A percentile compares a stretch with the other conserved stretches of the same genome.
Conservation (phyloP, 2,797 vertebrate species). For the Danio choprae region DNA sequence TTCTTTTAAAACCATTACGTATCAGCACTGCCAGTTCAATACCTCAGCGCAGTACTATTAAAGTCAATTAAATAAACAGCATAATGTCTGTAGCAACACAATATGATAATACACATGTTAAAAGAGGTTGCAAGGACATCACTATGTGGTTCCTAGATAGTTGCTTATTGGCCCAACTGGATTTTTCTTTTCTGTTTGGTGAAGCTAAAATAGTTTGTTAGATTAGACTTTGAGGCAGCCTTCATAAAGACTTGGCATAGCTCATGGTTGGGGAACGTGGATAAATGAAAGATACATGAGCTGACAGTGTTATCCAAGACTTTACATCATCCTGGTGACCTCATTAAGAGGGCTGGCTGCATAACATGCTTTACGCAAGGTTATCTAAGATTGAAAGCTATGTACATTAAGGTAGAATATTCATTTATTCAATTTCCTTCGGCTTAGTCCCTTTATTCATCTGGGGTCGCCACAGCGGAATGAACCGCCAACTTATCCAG, state of each 20-base stretch:
- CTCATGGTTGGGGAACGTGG: background rate
- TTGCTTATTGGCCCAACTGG: background rate
- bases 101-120: background rate
- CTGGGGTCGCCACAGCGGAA: too few species aligned
- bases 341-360: background rate
- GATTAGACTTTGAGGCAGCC: background rate
- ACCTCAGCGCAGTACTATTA: background rate
- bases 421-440: too few species aligned
- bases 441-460: too few species aligned
- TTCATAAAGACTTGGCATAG: background rate
- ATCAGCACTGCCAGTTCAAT: background rate
- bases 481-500: too few species aligned
- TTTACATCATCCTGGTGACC: background rate
- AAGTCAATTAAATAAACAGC: background rate
- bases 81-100: background rate
- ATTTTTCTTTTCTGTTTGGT: background rate
- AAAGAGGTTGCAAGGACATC: background rate
- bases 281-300: background rate
- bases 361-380: background rate
- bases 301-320: background rate
- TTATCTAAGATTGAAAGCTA: background rate
- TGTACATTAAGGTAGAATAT: background rate
- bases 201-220: background rate
- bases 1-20: background rate
- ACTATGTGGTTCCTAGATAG: background rate